A percentile compares a stretch with the other conserved stretches of the same genome.
Evolutionary conservation across 1,140 invertebrate genomes (phyloP).

Genomic region (Trichoplusia ni): DNA sequence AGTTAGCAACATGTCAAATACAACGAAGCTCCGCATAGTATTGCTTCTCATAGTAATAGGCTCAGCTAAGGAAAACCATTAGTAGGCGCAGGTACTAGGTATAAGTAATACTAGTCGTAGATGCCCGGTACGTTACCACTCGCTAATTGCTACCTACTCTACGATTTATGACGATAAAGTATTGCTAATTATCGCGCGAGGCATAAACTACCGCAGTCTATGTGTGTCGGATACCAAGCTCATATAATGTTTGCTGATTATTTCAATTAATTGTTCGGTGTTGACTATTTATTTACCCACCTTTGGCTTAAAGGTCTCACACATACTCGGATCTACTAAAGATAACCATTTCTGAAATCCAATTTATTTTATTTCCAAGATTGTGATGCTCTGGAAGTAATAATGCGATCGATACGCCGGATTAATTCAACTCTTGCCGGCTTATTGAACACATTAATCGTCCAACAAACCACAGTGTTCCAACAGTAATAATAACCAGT

Average conservation of each 20-base stretch:
- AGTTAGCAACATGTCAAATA: constrained; percentile 19
- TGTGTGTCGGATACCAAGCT: constrained; percentile 1
- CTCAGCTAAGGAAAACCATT: not conserved
- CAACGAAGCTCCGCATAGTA: not conserved
- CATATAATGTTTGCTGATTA: constrained; percentile 9
- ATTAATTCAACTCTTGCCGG: constrained; percentile 11
- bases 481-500: constrained; percentile 13
- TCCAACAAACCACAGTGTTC: constrained; percentile 25
- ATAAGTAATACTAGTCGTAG: not conserved
- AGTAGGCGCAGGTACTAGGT: too few relatives aligned
- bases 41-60: too few relatives aligned
- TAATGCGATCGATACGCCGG: constrained; percentile 1
- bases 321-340: not conserved
- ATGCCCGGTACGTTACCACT: not conserved
- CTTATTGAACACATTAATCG: constrained; percentile 50
- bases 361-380: constrained; percentile 7
- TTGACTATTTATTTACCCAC: not conserved
- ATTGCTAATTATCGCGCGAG: constrained; percentile 12
- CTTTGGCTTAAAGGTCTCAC: not conserved
- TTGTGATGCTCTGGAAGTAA: not conserved
- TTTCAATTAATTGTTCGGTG: not conserved
- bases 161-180: constrained; percentile 18
- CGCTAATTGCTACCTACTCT: constrained; percentile 11
- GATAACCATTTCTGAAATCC: not conserved
- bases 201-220: constrained; percentile 14